Evolutionary conservation across 2,888 invertebrate species (phyloP), one percentile per base, ranked within the genome.

Genomic region (Pseudoips prasinana): DNA sequence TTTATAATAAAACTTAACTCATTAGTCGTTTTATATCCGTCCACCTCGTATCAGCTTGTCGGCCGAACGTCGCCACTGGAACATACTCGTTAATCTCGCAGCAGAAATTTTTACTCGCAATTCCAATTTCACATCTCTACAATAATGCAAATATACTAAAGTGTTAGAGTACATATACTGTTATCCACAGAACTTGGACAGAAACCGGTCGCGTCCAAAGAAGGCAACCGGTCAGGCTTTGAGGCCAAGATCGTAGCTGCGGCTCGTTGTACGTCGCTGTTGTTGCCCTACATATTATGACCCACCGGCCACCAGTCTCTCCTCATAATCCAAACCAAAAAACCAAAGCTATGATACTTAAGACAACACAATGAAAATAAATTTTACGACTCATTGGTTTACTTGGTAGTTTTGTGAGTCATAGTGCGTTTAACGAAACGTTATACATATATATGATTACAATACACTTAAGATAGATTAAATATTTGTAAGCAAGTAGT

Each of bases 201-300:
- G 59, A 73, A 86, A 86, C 87, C 87, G 85, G 87, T 86, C 73
- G 67, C 60, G 58, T 47, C 74, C 85, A 77, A 83, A 85, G 78
- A 86, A 77, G 86, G 85, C 59, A 80, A 77, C 84, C 76, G 80
- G 75, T 77, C 73, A 64, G 64, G 64, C 70, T 78, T 76, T 76
- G 79, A 79, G 87, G 83, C 77, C 84, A 79, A 77, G 73, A 73
- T 65, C 72, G 70, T 62, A 60, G 58, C 52, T 55, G 55, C 50
- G 49, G 50, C 46, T 39, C 46, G 46, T 43, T 43, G 41, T 43
- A 60, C 52, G 26, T 60, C 57, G 64, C 59, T 45, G 49, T 29
- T 33, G 30, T 25, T 62, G 70, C 70, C 80, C 85, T 81, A 85
- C 79, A 71, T 81, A 71, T n/a, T n/a, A n/a, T 64, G 59, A 55